Base-by-base conservation (phyloP, 92 coral and sea anemone species). In the Blastomussa wellsi region DNA sequence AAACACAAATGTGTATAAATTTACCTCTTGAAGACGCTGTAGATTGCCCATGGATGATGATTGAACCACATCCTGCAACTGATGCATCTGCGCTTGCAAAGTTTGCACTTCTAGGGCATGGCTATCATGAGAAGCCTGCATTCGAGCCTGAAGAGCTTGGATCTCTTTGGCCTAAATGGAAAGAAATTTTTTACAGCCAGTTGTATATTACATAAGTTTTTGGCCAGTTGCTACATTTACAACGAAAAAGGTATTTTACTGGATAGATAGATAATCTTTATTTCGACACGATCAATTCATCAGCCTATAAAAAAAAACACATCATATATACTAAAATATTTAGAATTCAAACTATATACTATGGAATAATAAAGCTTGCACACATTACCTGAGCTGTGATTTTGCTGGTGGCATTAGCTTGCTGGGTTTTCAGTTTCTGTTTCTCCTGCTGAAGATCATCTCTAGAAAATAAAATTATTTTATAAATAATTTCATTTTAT, bases 111-210 rank as follows among this genome's bases (percentile, higher is more conserved):
- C 99, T 38, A 83, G 53, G n/a, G 88, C 77, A 88, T 97, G 96
- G 83, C 86, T 91, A 22, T 94, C 92, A 81, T 97, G 99, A 15
- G 97, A 89, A n/a, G 93, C 96, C 74, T 88, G 87, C 94, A 97
- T 97, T n/a, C 99, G 91, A 14, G 90, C 84, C 72, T 94, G 94
- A 53, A 97, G 89, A 74, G 99, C 99, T 85, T 97, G 95, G 71
- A 94, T 92, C 76, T 97, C 99, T 82, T 97, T 93, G 2, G 91
- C 89, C 99, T 97, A 62, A 31, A 36, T 4, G 37, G 26, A 72
- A 28, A 37, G 35, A 35, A 49, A 9, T 15, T n/a, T 51, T 49
- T 48, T 62, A 20, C 33, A 62, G 2, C 33, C 68, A 26, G n/a
- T 57, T 57, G 5, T 15, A 26, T 60, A n/a, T n/a, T 60, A 31